Base-by-base conservation (phyloP, 2,888 invertebrate species). In the Bombyx huttoni region DNA sequence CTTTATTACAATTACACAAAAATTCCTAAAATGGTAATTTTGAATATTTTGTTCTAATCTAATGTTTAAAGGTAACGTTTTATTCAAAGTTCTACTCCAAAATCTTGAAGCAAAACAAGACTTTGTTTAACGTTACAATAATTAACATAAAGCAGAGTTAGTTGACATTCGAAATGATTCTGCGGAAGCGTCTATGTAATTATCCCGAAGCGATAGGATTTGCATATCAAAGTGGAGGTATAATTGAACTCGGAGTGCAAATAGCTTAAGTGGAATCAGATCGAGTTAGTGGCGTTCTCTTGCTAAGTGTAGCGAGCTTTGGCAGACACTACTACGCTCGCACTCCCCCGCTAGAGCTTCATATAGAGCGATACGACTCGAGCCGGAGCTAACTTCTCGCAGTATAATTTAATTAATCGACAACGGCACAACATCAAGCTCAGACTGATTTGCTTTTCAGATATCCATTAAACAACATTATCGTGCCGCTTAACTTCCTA, bases 151-250 rank as follows among this genome's bases (percentile, higher is more conserved):
- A 40, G 9, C 40, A 40, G 40, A 40, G 48, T 73, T 73, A 73
- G 70, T 72, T 76, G 72, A 78, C 73, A 71, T 76, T 74, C 71
- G 73, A 73, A 77, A 73, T 72, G 71, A 71, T 75, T 72, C 76
- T 76, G 72, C 70, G 73, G 75, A 75, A 80, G 76, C 78, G 76
- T 79, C 78, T 80, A 81, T 76, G 78, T 84, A 84, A 85, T 85
- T 85, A 85, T 79, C 75, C 77, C 69, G 81, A 82, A 81, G 78
- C 79, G 78, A 78, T 73, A 68, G 75, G 77, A 87, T 87, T 87
- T 86, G 82, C 85, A 87, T 87, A 81, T 82, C 86, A 86, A 86
- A 87, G 85, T 78, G 78, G 77, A 76, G 65, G 78, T 75, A 82
- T 85, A 87, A 85, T 86, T 87, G 82, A 82, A 80, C 77, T 73